Base-by-base conservation (phyloP, 2,797 vertebrate species). In the Aphelocoma californica region DNA sequence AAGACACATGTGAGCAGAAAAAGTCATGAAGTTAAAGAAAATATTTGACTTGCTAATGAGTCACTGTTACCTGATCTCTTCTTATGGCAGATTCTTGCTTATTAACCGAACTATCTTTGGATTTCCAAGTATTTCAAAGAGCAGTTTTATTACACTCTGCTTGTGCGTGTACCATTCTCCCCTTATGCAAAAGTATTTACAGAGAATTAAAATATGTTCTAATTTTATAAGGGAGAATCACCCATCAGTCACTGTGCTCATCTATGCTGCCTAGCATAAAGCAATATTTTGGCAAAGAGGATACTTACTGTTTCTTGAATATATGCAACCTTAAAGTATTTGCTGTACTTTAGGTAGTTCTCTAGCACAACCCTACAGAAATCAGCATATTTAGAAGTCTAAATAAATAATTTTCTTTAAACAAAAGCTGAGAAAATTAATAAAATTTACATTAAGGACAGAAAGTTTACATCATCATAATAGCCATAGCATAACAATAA, bases 321-420 rank as follows among this genome's bases (percentile, higher is more conserved):
- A 20, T 28, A n/a, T 23, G 12, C 10, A 89, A 34, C 10, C 28
- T 69, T 36, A 14, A 87, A 78, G 15, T 74, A 65, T 71, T 92
- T 89, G 28, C 31, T 81, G 23, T 14, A 73, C 9, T 74, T 79
- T 64, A 44, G n/a, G 29, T 31, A 54, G 7, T 23, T 2, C 2
- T 90, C n/a, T 18, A 67, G 44, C 19, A 89, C 3, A 93, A 53
- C 9, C 12, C 5, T 66, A 73, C 24, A 77, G 32, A 92, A 91
- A 74, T 66, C 12, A 66, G 26, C 2, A 3, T 34, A 32, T 64
- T 77, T 72, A 61, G 26, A 88, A 75, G 38, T 82, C 31, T 47
- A 60, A 74, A 86, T 51, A 84, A 85, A 62, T 47, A 19, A 51
- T 77, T 87, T 87, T 61, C 38, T 92, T 84, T 54, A 61, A 83